These are phyloP conservation scores for Trachelus stipa DNA, from an alignment of 2,888 invertebrate genomes.

Conservation along the genomic window DNA sequence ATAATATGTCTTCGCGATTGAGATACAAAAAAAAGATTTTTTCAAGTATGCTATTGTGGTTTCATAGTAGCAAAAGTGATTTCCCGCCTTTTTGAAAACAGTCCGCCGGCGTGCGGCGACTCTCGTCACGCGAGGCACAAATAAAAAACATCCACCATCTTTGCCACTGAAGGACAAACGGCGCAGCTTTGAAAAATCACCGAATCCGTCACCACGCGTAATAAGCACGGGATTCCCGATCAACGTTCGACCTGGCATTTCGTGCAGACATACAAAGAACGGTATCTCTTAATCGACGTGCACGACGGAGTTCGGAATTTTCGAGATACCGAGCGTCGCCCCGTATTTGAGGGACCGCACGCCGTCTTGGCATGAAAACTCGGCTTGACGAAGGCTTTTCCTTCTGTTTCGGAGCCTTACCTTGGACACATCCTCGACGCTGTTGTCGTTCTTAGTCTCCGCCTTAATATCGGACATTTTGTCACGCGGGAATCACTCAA, in stretches of 20 bases:
- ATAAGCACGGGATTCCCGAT: conserved; percentile 19
- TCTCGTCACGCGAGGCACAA: conserved; percentile 39
- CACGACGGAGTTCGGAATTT: conserved; percentile 36
- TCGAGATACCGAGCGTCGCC: conserved; percentile 47
- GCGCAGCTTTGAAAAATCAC: conserved; percentile 53
- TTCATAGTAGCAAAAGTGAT: conserved; percentile 25
- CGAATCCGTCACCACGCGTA: conserved; percentile 31
- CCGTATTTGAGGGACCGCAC: conserved; percentile 46
- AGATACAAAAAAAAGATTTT: neutral
- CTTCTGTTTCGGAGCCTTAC: conserved; percentile 48
- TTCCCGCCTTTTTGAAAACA: conserved; percentile 56
- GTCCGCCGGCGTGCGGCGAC: conserved; percentile 38
- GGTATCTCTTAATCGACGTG: conserved; percentile 20
- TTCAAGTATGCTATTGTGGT: neutral
- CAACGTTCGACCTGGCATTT: conserved; percentile 12
- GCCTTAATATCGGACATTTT: conserved; percentile 65
- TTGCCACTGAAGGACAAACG: conserved; percentile 61
- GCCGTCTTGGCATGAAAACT: conserved; percentile 60
- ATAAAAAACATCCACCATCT: conserved; percentile 57
- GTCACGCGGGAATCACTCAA: conserved; percentile 56
- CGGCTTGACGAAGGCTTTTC: conserved; percentile 58
- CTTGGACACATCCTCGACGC: conserved; percentile 64
- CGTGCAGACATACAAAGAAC: neutral
- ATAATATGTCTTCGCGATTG: neutral
- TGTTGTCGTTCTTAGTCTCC: conserved; percentile 65